These are phyloP conservation scores for Chelon labrosus DNA, from an alignment of 2,797 vertebrate species.

Conservation along the genomic window DNA sequence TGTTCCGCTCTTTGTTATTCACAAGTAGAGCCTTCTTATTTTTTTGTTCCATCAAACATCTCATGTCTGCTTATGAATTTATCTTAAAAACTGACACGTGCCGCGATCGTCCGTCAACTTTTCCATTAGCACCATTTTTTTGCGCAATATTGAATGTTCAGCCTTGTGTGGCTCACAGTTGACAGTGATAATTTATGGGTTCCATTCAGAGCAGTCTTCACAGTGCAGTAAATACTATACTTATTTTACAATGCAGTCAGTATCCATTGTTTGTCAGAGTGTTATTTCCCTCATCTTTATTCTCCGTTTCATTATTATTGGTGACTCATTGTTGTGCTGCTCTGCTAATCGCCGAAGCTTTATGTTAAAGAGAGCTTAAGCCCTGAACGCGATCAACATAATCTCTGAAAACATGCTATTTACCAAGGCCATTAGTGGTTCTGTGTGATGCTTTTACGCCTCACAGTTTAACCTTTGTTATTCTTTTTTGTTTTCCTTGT, in stretches of 20 bases:
- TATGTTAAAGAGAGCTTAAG: constrained; percentile 43
- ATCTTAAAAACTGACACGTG: background rate
- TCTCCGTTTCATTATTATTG: constrained; percentile 6
- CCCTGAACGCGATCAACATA: constrained; percentile 46
- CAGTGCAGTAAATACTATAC: background rate
- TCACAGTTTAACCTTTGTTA: constrained; percentile 38
- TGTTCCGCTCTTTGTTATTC: background rate
- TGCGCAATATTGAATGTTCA: background rate
- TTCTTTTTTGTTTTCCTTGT: background rate
- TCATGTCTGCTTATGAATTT: background rate
- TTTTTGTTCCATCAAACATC: background rate
- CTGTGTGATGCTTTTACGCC: constrained; percentile 37
- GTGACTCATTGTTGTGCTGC: constrained; percentile 16
- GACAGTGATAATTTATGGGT: background rate
- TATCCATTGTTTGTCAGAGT: background rate
- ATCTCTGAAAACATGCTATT: constrained; percentile 51
- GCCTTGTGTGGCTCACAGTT: background rate
- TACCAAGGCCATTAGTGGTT: constrained; percentile 39
- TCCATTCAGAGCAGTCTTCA: background rate
- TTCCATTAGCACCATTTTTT: constrained; percentile 1
- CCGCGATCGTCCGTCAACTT: constrained; percentile 6
- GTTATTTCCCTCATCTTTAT: background rate
- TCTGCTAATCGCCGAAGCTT: constrained; percentile 39
- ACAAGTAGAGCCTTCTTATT: background rate
- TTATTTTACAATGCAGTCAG: background rate